A percentile compares a stretch with the other conserved stretches of the same genome.
Evolutionary conservation across 1,140 invertebrate species (phyloP).

Genomic region (Eulimnadia texana): DNA sequence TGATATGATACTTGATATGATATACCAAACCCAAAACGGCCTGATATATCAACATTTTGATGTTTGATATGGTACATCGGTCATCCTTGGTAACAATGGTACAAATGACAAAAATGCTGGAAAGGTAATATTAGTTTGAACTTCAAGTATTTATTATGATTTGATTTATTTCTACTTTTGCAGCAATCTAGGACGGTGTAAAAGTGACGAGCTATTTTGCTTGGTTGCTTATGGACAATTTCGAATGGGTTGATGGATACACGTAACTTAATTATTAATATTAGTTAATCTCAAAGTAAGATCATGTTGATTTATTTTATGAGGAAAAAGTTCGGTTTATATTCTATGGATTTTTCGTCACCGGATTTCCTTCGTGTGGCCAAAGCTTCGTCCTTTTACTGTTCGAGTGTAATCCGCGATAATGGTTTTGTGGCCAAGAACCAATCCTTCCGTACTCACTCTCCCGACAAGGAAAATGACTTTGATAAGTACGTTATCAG

Average conservation of each 20-base stretch:
- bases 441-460: too few relatives aligned
- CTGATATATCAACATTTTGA: too few relatives aligned
- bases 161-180: not conserved
- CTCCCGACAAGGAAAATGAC: too few relatives aligned
- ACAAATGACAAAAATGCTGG: too few relatives aligned
- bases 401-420: too few relatives aligned
- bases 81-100: too few relatives aligned
- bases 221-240: slow-evolving; percentile 23
- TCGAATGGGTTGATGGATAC: slow-evolving; percentile 22
- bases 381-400: too few relatives aligned
- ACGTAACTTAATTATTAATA: slow-evolving; percentile 16
- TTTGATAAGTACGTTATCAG: too few relatives aligned
- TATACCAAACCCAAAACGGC: too few relatives aligned
- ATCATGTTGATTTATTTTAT: slow-evolving; percentile 24
- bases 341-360: slow-evolving; percentile 53
- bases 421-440: too few relatives aligned
- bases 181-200: slow-evolving; percentile 17
- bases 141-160: not conserved
- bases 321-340: slow-evolving; percentile 55
- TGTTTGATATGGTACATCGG: too few relatives aligned
- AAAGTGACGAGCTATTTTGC: slow-evolving; percentile 20
- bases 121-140: slow-evolving; percentile 6
- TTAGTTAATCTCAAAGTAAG: not conserved
- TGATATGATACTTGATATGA: too few relatives aligned
- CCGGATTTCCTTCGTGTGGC: slow-evolving; percentile 44